These are phyloP conservation scores for Acrobasis suavella DNA, from an alignment of 2,888 invertebrate species.

Conservation along the genomic window DNA sequence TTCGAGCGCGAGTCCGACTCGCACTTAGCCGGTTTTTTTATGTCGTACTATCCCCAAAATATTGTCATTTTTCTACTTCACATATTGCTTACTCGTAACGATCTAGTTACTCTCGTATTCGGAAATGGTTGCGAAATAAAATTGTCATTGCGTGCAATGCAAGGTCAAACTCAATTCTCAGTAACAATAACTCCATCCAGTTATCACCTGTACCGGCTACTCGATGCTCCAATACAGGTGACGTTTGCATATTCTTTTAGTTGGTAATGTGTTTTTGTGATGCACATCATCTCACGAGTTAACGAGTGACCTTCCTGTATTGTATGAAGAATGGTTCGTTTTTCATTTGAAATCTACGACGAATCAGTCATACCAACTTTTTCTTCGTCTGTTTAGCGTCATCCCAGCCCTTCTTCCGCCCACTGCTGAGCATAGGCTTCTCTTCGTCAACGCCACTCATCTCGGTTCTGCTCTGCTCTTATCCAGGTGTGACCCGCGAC, in stretches of 20 bases:
- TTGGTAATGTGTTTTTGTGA: background rate
- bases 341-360: background rate
- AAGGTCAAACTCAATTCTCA: slow-evolving; percentile 54
- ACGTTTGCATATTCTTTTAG: slow-evolving; percentile 15
- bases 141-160: slow-evolving; percentile 53
- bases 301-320: background rate
- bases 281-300: background rate
- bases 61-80: too few relatives aligned
- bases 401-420: too few relatives aligned
- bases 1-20: too few relatives aligned
- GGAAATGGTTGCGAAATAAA: slow-evolving; percentile 39
- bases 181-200: slow-evolving; percentile 52
- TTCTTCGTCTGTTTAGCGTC: too few relatives aligned
- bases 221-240: background rate
- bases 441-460: too few relatives aligned
- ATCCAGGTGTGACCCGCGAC: too few relatives aligned
- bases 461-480: too few relatives aligned
- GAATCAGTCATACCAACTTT: too few relatives aligned
- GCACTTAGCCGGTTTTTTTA: too few relatives aligned
- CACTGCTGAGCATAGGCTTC: too few relatives aligned
- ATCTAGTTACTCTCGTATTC: background rate
- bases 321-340: background rate
- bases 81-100: too few relatives aligned
- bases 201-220: slow-evolving; percentile 36
- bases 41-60: too few relatives aligned